Evolutionary conservation across 2,113 vertebrate genomes (phyloP), one percentile per base, ranked within the genome.

Genomic region (Coryphaenoides rupestris): DNA sequence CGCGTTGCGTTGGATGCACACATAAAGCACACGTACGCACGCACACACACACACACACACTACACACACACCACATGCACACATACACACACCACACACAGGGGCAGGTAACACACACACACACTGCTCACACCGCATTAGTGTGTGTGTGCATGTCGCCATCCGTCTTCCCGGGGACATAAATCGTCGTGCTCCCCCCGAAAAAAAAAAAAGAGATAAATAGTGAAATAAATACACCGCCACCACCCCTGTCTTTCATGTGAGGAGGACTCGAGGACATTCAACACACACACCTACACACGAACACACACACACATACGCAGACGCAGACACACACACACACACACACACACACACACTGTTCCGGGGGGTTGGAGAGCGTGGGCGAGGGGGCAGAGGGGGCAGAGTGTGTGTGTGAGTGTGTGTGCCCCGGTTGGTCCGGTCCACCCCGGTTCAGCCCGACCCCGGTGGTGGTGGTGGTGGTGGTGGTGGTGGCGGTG

Each of bases 341-440:
- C n/a, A n/a, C n/a, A 50, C 47, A 15, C 47, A 50, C 47, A 50
- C 47, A 17, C 19, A 45, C 62, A 22, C 26, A 61, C 33, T 24
- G 72, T n/a, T 77, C 76, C 61, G 9, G 1, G 74, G 79, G 70
- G 9, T 40, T 70, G 74, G 78, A 81, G 81, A 82, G 62, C 77
- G 75, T 69, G 77, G 69, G 49, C 40, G 66, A 74, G 68, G n/a
- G n/a, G n/a, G n/a, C n/a, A n/a, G n/a, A n/a, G n/a, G n/a, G n/a
- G n/a, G n/a, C n/a, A n/a, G n/a, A n/a, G n/a, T n/a, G n/a, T n/a
- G n/a, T n/a, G n/a, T 21, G 13, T 55, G 54, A 12, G 10, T n/a
- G n/a, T n/a, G n/a, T n/a, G n/a, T n/a, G n/a, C n/a, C n/a, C n/a
- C n/a, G n/a, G n/a, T n/a, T n/a, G n/a, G n/a, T n/a, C n/a, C n/a